Conservation (phyloP, 2,113 vertebrate species). For the Cacatua alba region DNA sequence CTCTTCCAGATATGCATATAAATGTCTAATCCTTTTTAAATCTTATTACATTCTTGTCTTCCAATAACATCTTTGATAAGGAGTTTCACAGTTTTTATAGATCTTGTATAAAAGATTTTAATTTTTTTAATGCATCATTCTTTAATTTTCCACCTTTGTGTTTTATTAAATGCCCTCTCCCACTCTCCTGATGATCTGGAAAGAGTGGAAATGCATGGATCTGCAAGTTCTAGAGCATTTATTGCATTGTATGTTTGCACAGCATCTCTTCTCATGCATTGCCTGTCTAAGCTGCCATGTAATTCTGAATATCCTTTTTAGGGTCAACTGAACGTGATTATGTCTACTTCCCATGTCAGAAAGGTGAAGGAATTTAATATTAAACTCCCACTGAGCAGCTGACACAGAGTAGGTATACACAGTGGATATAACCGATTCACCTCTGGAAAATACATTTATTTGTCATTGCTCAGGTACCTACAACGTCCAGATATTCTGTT, state of each 20-base stretch:
- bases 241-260: not conserved
- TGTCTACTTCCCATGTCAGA: not conserved
- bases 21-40: constrained; percentile 28
- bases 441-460: not conserved
- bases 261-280: not conserved
- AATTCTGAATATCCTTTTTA: not conserved
- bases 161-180: not conserved
- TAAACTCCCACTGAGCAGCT: not conserved
- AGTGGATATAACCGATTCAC: not conserved
- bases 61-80: not conserved
- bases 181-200: not conserved
- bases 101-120: not conserved
- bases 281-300: not conserved
- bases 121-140: not conserved
- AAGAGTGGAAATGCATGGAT: not conserved
- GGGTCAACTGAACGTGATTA: not conserved
- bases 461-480: not conserved
- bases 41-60: constrained; percentile 31
- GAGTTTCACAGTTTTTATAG: not conserved
- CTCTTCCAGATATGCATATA: constrained; percentile 18
- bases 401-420: not conserved
- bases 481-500: not conserved
- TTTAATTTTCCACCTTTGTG: not conserved
- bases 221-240: not conserved
- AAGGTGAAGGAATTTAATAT: not conserved